These are phyloP conservation scores for Hemithea aestivaria DNA, from an alignment of 2,888 invertebrate genomes.

Conservation along the genomic window DNA sequence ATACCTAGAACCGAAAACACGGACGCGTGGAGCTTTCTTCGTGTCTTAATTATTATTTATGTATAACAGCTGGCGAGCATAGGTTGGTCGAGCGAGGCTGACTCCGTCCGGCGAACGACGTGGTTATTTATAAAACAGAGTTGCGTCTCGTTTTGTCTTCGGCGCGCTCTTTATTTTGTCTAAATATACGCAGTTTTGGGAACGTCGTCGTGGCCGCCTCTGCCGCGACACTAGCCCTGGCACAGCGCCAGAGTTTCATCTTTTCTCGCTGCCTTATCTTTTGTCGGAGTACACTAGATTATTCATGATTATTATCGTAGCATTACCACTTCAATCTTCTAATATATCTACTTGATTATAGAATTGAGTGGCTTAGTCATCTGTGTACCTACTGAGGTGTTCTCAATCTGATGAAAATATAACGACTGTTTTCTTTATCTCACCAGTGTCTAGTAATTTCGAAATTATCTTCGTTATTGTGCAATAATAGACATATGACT, in stretches of 20 bases:
- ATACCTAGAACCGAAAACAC: constrained; percentile 39
- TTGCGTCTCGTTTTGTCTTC: constrained; percentile 79
- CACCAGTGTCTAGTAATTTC: too few relatives aligned
- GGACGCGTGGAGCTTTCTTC: constrained; percentile 62
- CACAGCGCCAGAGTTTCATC: constrained; percentile 62
- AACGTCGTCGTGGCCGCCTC: constrained; percentile 70
- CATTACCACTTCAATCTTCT: too few relatives aligned
- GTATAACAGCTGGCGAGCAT: constrained; percentile 75
- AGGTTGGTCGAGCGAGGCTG: constrained; percentile 67
- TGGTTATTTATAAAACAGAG: constrained; percentile 77
- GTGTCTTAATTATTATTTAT: constrained; percentile 77
- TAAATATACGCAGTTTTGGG: constrained; percentile 80
- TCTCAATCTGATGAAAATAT: too few relatives aligned
- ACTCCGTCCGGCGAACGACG: constrained; percentile 74
- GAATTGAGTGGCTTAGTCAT: too few relatives aligned
- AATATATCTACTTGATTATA: too few relatives aligned
- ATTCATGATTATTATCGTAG: background rate
- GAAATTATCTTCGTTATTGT: too few relatives aligned
- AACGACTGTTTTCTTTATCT: too few relatives aligned
- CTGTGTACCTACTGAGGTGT: too few relatives aligned
- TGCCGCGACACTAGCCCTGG: constrained; percentile 69
- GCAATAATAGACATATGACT: too few relatives aligned
- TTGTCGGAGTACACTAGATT: constrained; percentile 41
- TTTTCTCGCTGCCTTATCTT: constrained; percentile 62
- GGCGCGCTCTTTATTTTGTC: constrained; percentile 78